phyloP scores from a whole-genome alignment of 1,140 invertebrate genomes.

The Bathynomus jamesi region DNA sequence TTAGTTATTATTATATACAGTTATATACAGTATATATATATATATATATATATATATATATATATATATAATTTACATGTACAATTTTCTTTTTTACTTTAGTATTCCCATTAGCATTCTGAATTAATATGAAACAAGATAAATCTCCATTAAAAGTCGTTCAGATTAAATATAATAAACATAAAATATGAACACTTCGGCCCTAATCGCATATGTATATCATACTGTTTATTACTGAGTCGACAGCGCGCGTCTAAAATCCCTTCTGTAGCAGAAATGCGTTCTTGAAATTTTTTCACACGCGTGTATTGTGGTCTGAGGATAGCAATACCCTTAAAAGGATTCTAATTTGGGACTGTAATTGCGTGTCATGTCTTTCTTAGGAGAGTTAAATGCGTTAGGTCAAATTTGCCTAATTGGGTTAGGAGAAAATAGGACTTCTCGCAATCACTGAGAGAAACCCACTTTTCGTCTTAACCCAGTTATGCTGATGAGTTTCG shows the following conservation, averaged over 20 bases:
- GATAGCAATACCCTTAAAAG: background rate
- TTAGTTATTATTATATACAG: background rate
- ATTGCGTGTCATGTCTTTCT: background rate
- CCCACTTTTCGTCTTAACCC: background rate
- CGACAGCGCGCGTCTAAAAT: no score
- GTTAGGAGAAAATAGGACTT: background rate
- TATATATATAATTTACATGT: no score
- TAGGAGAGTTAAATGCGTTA: background rate
- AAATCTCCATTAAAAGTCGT: no score
- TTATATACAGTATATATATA: no score
- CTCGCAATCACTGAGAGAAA: background rate
- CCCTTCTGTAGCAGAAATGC: no score
- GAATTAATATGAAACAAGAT: no score
- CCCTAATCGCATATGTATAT: background rate
- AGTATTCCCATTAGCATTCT: no score
- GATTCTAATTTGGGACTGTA: background rate
- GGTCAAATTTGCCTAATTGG: background rate
- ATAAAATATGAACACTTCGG: no score
- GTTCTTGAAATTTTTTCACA: background rate
- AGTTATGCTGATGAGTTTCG: background rate
- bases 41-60: no score
- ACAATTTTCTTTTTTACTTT: no score
- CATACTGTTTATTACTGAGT: no score
- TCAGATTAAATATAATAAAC: no score
- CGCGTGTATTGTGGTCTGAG: background rate